These are phyloP conservation scores for Pithys albifrons DNA, from an alignment of 2,113 vertebrate species.

Conservation along the genomic window DNA sequence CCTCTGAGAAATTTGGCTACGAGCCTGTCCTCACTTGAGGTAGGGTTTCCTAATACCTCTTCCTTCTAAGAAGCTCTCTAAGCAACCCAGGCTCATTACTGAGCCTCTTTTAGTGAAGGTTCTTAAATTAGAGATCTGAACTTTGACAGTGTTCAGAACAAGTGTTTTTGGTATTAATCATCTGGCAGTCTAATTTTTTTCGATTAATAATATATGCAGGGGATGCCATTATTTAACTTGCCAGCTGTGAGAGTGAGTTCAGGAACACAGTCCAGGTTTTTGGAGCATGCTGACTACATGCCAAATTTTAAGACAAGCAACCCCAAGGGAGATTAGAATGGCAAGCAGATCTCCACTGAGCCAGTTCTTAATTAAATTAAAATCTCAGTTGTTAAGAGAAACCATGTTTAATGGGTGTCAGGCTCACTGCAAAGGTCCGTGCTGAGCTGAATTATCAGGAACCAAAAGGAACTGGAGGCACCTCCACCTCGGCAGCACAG, in stretches of 20 bases:
- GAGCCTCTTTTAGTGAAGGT: not conserved
- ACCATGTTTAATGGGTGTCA: not conserved
- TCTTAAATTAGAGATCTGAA: constrained; percentile 13
- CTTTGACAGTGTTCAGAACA: not conserved
- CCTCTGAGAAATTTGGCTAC: not conserved
- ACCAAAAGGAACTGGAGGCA: not conserved
- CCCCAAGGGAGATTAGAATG: not conserved
- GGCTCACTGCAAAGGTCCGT: not conserved
- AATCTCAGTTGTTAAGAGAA: not conserved
- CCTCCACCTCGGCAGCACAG: not conserved
- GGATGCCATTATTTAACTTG: constrained; percentile 1
- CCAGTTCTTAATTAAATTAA: not conserved
- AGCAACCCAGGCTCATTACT: not conserved
- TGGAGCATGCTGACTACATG: not conserved
- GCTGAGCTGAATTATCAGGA: not conserved
- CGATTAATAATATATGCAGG: not conserved
- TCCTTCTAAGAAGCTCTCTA: not conserved
- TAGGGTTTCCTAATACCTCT: not conserved
- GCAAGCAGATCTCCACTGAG: not conserved
- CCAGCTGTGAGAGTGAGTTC: not conserved
- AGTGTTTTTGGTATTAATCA: constrained; percentile 10
- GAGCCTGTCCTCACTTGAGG: not conserved
- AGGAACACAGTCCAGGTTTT: not conserved
- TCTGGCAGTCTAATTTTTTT: not conserved
- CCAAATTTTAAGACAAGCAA: constrained; percentile 16